Conservation (phyloP, 2,113 vertebrate genomes). For the Verasper variegatus region DNA sequence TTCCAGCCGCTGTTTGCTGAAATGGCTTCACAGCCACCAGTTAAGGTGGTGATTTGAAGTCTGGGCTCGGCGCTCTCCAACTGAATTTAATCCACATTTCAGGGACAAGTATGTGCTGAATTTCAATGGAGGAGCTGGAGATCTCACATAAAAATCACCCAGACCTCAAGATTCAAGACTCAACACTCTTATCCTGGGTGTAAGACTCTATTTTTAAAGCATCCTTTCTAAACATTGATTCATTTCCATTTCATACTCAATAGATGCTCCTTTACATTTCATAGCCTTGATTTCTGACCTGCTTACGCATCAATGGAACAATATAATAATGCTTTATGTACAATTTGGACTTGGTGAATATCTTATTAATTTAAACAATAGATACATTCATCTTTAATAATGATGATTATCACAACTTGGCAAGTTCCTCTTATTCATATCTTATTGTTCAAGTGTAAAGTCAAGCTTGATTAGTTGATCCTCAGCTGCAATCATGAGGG, state of each 20-base stretch:
- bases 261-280: no score
- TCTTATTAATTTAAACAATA: no score
- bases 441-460: no score
- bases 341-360: no score
- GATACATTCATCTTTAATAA: no score
- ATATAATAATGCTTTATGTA: no score
- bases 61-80: constrained; percentile 11
- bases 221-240: no score
- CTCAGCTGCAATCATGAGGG: constrained; percentile 62
- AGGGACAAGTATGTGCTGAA: constrained; percentile 35
- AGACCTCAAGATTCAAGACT: neutral
- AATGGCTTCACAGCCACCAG: constrained; percentile 61
- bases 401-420: no score
- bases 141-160: constrained; percentile 2
- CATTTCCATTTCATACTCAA: neutral
- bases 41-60: constrained; percentile 55
- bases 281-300: no score
- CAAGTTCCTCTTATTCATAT: no score
- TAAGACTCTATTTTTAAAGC: neutral
- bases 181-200: neutral
- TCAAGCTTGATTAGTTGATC: no score
- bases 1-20: constrained; percentile 57
- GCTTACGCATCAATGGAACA: no score
- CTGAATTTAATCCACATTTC: constrained; percentile 53
- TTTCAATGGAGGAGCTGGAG: constrained; percentile 31